A percentile compares a stretch with the other conserved stretches of the same genome.
Conservation (phyloP, 2,888 invertebrate species). For the Nymphalis c-album region DNA sequence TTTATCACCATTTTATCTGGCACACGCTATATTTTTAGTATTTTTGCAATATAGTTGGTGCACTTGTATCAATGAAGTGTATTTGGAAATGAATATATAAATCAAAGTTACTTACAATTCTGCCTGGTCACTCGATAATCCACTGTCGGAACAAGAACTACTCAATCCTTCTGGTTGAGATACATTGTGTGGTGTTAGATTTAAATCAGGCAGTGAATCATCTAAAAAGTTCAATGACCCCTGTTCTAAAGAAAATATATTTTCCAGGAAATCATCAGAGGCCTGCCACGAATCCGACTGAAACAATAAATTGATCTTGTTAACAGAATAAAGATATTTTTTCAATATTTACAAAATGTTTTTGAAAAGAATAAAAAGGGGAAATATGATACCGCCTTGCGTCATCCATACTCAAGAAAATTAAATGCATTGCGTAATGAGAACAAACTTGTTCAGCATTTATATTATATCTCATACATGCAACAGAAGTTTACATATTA, state of each 20-base stretch:
- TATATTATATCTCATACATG: not conserved
- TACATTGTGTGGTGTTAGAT: slow-evolving; percentile 58
- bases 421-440: slow-evolving; percentile 6
- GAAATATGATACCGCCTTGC: not conserved
- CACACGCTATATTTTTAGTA: too few species aligned
- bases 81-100: too few species aligned
- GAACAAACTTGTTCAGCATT: not conserved
- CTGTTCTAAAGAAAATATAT: slow-evolving; percentile 85
- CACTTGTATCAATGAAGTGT: too few species aligned
- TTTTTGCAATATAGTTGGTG: too few species aligned
- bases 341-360: not conserved
- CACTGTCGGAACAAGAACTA: slow-evolving; percentile 85
- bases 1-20: too few species aligned
- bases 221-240: slow-evolving; percentile 83
- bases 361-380: not conserved
- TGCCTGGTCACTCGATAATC: slow-evolving; percentile 83
- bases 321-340: not conserved
- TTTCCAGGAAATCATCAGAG: slow-evolving; percentile 84
- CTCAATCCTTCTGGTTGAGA: slow-evolving; percentile 65
- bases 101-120: slow-evolving; percentile 71
- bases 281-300: slow-evolving; percentile 77
- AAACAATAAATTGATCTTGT: slow-evolving; percentile 41
- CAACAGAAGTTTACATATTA: not conserved
- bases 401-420: not conserved
- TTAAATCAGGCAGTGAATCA: slow-evolving; percentile 75